Base-by-base conservation (phyloP, 2,113 vertebrate species). In the Sinocyclocheilus maitianheensis region DNA sequence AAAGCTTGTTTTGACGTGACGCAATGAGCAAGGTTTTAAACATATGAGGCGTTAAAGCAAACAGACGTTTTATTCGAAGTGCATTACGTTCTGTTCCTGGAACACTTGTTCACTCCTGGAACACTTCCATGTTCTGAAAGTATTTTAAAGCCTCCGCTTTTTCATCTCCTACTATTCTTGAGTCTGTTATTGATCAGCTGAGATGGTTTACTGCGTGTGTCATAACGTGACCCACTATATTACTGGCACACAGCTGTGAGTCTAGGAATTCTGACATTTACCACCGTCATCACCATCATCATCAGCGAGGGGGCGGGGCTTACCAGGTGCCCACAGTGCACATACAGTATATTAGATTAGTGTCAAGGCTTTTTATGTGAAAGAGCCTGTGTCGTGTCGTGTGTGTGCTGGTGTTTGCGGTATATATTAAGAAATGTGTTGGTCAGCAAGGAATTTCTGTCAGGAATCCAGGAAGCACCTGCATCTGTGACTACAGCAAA, bases 401-500 rank as follows among this genome's bases (percentile, higher is more conserved):
- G 16, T 77, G 67, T 55, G 34, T 30, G 5, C 10, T 48, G n/a
- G 46, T 51, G 71, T 79, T 40, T 51, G 37, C 5, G 1, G 79
- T 83, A 13, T 84, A 80, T 58, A 22, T 53, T 81, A 46, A 74
- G 43, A 77, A 40, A 65, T 85, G 72, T 71, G 48, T 16, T n/a
- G n/a, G 71, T 85, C 79, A 85, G 65, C 63, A 1, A 65, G 62
- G 78, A 62, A 80, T 81, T 86, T 83, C 12, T 72, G 62, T 85
- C 84, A 76, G 81, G 84, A 90, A 83, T 86, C 75, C 89, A 87
- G 88, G 88, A 89, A 89, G 74, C 88, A 89, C 88, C 88, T 89
- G 88, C 69, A 46, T 76, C 75, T 58, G 43, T 62, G 69, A 40
- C 60, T 83, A 24, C 24, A 58, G 75, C 63, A 53, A 46, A 85